Conservation (phyloP, 2,888 invertebrate species). For the Parapristionchus giblindavisi region DNA sequence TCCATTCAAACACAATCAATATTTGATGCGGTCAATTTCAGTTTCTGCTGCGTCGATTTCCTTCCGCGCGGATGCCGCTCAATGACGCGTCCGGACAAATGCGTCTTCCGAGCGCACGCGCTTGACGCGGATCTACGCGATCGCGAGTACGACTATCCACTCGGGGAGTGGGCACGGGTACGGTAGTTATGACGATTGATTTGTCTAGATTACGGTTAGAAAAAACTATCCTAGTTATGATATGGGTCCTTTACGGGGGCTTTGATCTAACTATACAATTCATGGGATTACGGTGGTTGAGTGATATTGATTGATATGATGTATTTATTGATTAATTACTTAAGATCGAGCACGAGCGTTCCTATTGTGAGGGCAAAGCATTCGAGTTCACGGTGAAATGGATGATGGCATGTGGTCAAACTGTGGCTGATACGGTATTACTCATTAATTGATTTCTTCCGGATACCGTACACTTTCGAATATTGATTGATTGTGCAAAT, state of each 20-base stretch:
- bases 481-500: too few species aligned
- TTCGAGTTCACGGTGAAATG: conserved; percentile 95
- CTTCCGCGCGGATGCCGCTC: conserved; percentile 1
- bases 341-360: conserved; percentile 78
- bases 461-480: too few species aligned
- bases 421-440: conserved; percentile 86
- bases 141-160: conserved; percentile 41
- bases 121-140: conserved; percentile 48
- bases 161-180: conserved; percentile 56
- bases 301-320: background rate
- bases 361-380: conserved; percentile 85
- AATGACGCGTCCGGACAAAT: background rate
- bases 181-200: conserved; percentile 26
- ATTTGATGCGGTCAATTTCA: background rate
- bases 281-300: background rate
- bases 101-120: conserved; percentile 21
- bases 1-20: background rate
- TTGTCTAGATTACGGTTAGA: conserved; percentile 9
- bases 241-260: too few species aligned
- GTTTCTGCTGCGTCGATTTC: conserved; percentile 27
- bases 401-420: conserved; percentile 93
- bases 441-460: too few species aligned
- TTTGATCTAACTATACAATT: too few species aligned
- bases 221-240: too few species aligned
- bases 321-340: conserved; percentile 70